phyloP scores from a whole-genome alignment of 2,797 vertebrate species.

The Cossypha niveicapilla region DNA sequence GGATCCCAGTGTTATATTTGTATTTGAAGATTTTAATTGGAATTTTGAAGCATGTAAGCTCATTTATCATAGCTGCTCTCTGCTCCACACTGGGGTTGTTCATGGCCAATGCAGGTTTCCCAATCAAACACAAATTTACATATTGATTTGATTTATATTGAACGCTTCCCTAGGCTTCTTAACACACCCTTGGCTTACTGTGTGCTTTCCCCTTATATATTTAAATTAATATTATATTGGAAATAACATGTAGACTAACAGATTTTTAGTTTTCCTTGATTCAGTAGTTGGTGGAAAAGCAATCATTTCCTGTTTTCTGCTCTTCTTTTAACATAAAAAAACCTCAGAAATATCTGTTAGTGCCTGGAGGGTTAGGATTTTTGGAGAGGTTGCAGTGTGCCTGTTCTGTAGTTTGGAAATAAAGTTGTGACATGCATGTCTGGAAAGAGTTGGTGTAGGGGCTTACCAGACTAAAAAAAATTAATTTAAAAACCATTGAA shows the following conservation, averaged over 20 bases:
- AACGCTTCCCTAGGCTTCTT: background rate
- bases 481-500: background rate
- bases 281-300: background rate
- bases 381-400: background rate
- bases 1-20: background rate
- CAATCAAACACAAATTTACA: slow-evolving; percentile 14
- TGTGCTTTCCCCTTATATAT: background rate
- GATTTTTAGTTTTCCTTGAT: background rate
- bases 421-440: background rate
- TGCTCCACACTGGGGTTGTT: background rate
- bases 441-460: background rate
- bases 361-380: background rate
- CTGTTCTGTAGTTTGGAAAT: background rate
- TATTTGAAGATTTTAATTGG: slow-evolving; percentile 1
- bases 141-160: slow-evolving; percentile 11
- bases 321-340: background rate
- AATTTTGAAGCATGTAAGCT: background rate
- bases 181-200: background rate
- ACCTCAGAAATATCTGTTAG: background rate
- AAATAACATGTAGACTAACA: background rate
- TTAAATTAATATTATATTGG: background rate
- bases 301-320: background rate
- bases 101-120: background rate
- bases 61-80: slow-evolving; percentile 9
- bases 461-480: background rate